Evolutionary conservation across 2,888 invertebrate genomes (phyloP).

Genomic region (Eupithecia tripunctaria): DNA sequence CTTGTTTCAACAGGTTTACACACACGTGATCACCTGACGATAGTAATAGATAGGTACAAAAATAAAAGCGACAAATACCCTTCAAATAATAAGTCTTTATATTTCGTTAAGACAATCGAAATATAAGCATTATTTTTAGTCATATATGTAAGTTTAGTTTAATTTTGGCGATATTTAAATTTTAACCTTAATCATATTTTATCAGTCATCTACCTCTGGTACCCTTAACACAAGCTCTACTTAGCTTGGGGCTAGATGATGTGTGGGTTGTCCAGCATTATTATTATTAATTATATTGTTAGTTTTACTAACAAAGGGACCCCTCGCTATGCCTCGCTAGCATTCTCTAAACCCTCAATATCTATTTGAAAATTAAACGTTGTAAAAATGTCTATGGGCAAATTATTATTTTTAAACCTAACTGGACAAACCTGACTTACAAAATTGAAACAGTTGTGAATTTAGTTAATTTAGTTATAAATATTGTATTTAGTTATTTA

Average conservation of each 20-base stretch:
- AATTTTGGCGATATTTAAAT: no score
- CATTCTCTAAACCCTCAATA: background rate
- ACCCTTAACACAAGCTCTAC: background rate
- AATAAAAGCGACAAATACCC: no score
- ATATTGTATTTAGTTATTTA: slow-evolving; percentile 6
- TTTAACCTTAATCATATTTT: background rate
- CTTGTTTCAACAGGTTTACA: no score
- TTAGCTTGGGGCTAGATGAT: background rate
- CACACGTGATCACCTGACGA: no score
- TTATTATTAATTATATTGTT: background rate
- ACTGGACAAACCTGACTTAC: background rate
- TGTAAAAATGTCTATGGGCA: no score
- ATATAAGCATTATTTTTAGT: no score
- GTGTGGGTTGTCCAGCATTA: background rate
- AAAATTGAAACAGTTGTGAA: background rate
- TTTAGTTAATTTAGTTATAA: background rate
- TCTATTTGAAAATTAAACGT: background rate
- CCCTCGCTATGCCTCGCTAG: background rate
- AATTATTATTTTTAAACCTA: no score
- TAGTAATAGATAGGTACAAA: no score
- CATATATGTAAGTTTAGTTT: no score
- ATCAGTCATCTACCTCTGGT: background rate
- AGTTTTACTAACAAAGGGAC: background rate
- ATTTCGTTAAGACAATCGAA: no score
- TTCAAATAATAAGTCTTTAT: no score